Percentiles rank a stretch among this genome's conserved stretches.
Evolutionary conservation across 2,113 vertebrate species (phyloP).

Genomic region (Dromaius novaehollandiae): DNA sequence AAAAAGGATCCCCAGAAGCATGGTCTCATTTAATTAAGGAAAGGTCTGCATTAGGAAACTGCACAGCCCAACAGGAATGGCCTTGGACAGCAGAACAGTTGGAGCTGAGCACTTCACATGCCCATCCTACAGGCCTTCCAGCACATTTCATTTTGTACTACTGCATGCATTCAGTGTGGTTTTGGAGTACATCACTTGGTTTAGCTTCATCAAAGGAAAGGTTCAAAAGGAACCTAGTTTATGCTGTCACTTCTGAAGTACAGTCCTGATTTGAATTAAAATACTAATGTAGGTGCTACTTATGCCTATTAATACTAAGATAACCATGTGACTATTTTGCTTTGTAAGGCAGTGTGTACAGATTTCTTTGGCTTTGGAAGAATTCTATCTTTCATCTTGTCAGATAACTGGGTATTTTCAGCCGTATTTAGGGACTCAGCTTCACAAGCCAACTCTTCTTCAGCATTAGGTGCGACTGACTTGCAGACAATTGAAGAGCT

Average conservation of each 20-base stretch:
- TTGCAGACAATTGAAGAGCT: constrained; percentile 2
- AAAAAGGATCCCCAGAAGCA: not conserved
- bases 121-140: not conserved
- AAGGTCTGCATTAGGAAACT: not conserved
- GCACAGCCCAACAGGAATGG: not conserved
- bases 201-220: not conserved
- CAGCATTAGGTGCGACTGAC: not conserved
- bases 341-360: not conserved
- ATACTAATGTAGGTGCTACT: not conserved
- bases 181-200: not conserved
- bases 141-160: not conserved
- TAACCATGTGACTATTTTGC: not conserved
- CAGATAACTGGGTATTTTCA: not conserved
- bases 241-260: not conserved
- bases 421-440: not conserved
- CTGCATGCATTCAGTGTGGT: not conserved
- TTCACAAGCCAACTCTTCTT: not conserved
- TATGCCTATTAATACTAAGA: not conserved
- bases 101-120: not conserved
- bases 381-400: not conserved
- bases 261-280: not conserved
- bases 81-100: not conserved
- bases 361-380: not conserved
- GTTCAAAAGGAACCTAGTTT: not conserved
- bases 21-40: not conserved